Evolutionary conservation across 35 echinoderm and acorn worm genomes (phyloP).

Genomic region (Antedon bifida): DNA sequence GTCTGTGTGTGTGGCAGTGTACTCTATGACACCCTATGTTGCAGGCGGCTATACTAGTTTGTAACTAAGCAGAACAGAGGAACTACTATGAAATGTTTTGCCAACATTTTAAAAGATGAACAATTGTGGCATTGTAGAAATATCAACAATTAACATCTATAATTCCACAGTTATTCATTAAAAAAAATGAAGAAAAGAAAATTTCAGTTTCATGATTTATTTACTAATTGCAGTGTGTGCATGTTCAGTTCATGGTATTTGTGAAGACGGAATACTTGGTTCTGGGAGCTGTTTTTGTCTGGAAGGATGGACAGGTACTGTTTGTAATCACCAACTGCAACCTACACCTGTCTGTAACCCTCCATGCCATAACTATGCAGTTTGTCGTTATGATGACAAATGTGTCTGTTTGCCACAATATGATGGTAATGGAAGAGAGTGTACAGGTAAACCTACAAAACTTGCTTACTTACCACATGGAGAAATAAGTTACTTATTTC

Average conservation of each 20-base stretch:
- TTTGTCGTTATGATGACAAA: slow-evolving; percentile 35
- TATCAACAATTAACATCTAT: too few relatives aligned
- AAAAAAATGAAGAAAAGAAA: too few relatives aligned
- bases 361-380: slow-evolving; percentile 27
- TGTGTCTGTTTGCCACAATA: slow-evolving; percentile 57
- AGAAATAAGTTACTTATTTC: too few relatives aligned
- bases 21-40: too few relatives aligned
- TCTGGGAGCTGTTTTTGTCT: slow-evolving; percentile 46
- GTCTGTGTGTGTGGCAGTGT: too few relatives aligned
- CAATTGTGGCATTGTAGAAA: too few relatives aligned
- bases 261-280: slow-evolving; percentile 12
- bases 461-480: background rate
- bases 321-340: slow-evolving; percentile 3
- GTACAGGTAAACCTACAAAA: slow-evolving; percentile 25
- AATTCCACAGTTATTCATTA: too few relatives aligned
- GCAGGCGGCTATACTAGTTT: too few relatives aligned
- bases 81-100: too few relatives aligned
- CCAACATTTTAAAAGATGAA: too few relatives aligned
- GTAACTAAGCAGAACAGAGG: too few relatives aligned
- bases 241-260: slow-evolving; percentile 34
- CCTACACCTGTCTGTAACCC: slow-evolving; percentile 23
- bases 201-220: background rate
- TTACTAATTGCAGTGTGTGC: slow-evolving; percentile 32
- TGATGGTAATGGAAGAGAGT: slow-evolving; percentile 31
- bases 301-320: background rate